Evolutionary conservation across 92 coral and sea anemone genomes (phyloP).

Genomic region (Pocillopora meandrina): DNA sequence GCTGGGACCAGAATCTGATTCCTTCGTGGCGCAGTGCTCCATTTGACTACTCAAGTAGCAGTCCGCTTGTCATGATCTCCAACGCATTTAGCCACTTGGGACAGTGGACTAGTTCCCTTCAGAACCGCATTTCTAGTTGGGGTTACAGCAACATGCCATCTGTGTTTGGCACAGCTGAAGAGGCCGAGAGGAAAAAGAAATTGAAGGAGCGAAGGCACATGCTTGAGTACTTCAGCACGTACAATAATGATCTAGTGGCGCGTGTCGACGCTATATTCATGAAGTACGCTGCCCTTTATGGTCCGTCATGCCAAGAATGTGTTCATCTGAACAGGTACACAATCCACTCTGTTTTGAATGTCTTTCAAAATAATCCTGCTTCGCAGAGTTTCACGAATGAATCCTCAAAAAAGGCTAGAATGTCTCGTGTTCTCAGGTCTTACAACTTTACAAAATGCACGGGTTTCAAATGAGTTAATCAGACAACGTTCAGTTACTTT

Average conservation of each 20-base stretch:
- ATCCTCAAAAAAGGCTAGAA: too few relatives aligned
- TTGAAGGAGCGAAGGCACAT: constrained; percentile 64
- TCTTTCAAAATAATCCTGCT: background rate
- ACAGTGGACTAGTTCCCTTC: constrained; percentile 33
- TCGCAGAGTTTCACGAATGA: too few relatives aligned
- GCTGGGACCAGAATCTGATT: constrained; percentile 85
- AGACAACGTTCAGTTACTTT: too few relatives aligned
- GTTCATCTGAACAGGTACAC: constrained; percentile 59
- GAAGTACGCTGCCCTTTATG: constrained; percentile 74
- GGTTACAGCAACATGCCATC: constrained; percentile 61
- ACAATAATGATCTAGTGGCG: constrained; percentile 68
- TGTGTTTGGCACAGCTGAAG: constrained; percentile 65
- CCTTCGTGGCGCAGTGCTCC: constrained; percentile 75
- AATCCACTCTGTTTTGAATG: background rate
- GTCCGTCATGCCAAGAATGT: constrained; percentile 77
- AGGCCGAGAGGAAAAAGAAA: constrained; percentile 65
- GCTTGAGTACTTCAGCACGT: constrained; percentile 79
- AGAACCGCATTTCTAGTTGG: constrained; percentile 44
- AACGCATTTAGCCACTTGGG: constrained; percentile 17
- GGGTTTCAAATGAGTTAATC: too few relatives aligned
- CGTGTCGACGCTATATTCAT: constrained; percentile 86
- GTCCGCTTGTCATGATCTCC: constrained; percentile 32
- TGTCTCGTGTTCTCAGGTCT: too few relatives aligned
- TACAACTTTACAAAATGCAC: too few relatives aligned
- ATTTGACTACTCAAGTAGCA: constrained; percentile 67